Conservation (phyloP, 2,888 invertebrate genomes). For the Agrotis ipsilon region DNA sequence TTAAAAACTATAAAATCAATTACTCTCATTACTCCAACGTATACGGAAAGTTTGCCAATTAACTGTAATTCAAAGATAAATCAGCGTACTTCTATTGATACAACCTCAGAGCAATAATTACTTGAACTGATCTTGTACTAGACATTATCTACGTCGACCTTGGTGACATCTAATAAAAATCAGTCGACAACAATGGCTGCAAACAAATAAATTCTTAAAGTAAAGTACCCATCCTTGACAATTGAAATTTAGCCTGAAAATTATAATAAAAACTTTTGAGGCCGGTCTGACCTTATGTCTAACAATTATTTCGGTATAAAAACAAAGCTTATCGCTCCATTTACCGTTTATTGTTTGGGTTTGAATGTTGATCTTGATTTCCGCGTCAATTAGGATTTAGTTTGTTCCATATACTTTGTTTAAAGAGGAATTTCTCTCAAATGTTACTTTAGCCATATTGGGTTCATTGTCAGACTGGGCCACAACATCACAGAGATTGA, state of each 20-base stretch:
- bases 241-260: constrained; percentile 59
- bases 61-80: constrained; percentile 40
- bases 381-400: constrained; percentile 44
- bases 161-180: constrained; percentile 51
- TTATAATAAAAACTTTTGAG: constrained; percentile 57
- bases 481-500: neutral
- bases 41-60: constrained; percentile 41
- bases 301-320: constrained; percentile 62
- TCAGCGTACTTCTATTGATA: constrained; percentile 39
- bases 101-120: constrained; percentile 52
- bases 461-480: neutral
- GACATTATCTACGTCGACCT: constrained; percentile 35
- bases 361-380: constrained; percentile 42
- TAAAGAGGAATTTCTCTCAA: neutral
- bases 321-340: constrained; percentile 66
- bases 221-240: constrained; percentile 60
- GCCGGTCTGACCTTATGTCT: constrained; percentile 53
- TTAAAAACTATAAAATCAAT: constrained; percentile 30
- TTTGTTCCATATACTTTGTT: constrained; percentile 4
- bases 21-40: constrained; percentile 28
- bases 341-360: constrained; percentile 59
- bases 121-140: constrained; percentile 30
- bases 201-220: constrained; percentile 41
- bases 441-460: neutral
- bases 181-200: constrained; percentile 41